Evolutionary conservation across 2,888 invertebrate species (phyloP).

Genomic region (Emesis russula): DNA sequence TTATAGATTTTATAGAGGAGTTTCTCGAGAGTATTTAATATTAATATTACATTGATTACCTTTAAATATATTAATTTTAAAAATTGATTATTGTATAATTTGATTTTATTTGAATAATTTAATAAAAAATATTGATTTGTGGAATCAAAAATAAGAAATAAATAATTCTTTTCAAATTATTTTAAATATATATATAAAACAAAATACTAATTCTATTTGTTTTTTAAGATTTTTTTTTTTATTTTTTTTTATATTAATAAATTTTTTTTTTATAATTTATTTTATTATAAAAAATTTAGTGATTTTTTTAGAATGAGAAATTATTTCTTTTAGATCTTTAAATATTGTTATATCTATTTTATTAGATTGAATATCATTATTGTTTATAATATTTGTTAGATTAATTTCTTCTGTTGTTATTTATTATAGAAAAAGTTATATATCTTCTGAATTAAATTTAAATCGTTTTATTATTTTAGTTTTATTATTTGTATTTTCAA

Average conservation of each 20-base stretch:
- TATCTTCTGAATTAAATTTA: conserved; percentile 90
- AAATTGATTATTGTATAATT: conserved; percentile 94
- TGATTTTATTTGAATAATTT: conserved; percentile 97
- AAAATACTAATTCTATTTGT: not conserved
- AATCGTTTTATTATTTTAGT: conserved; percentile 1
- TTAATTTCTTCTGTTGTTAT: conserved; percentile 97
- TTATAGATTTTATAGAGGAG: conserved; percentile 94
- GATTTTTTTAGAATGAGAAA: conserved; percentile 95
- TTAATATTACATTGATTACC: conserved; percentile 96
- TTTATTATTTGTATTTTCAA: not conserved
- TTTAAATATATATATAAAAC: conserved; percentile 93
- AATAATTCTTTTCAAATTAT: conserved; percentile 93
- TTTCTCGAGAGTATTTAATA: conserved; percentile 96
- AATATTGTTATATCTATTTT: conserved; percentile 94
- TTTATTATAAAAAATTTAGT: conserved; percentile 93
- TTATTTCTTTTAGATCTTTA: not conserved
- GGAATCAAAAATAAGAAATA: conserved; percentile 96
- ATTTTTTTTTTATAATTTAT: conserved; percentile 93
- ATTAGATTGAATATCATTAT: conserved; percentile 96
- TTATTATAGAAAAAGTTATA: conserved; percentile 97
- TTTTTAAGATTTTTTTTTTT: conserved; percentile 93
- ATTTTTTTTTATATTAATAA: conserved; percentile 93
- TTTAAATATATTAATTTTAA: conserved; percentile 96
- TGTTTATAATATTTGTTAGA: conserved; percentile 96
- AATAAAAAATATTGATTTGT: conserved; percentile 97